Base-by-base conservation (phyloP, 1,140 invertebrate genomes). In the Gyrodactylus salaris region DNA sequence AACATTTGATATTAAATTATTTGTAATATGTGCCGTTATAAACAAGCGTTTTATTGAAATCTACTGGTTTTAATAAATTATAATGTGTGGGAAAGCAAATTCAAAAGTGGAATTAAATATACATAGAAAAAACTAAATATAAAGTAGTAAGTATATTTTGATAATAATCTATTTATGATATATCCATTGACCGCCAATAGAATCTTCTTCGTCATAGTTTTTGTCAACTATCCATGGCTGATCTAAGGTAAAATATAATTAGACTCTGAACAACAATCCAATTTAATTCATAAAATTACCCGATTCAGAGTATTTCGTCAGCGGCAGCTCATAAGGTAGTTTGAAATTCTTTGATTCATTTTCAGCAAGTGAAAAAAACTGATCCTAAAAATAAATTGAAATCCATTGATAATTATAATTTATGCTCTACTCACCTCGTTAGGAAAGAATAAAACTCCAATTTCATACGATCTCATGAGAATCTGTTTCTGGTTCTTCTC, bases 391-490 rank as follows among this genome's bases (percentile, higher is more conserved):
- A 77, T 76, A 76, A 26, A 76, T 68, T 1, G 20, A 20, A n/a
- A 25, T 1, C n/a, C 26, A 54, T 25, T 73, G 84, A 22, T 73
- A 72, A 70, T 26, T 74, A 69, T 19, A 76, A 20, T 25, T 72
- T 23, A 54, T 72, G 76, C 84, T 85, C 7, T 1, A 25, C 73
- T 78, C 77, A 73, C n/a, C 16, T 27, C 83, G 89, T 85, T 83
- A 0, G 92, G 92, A 69, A 94, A 76, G 77, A 93, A 89, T 16
- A 96, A 77, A 16, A 96, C 87, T 0, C 91, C 91, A 24, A 86
- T 86, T 83, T 97, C 92, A 78, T 91, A 94, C 68, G 88, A 92
- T 78, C 87, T 84, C 0, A 91, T 86, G 75, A 86, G 85, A 69
- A 88, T 80, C 75, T 85, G 85, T 74, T 82, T 77, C 27, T 82